A percentile compares a stretch with the other conserved stretches of the same genome.
Conservation (phyloP, 2,797 vertebrate genomes). For the Gallinago stenura region DNA sequence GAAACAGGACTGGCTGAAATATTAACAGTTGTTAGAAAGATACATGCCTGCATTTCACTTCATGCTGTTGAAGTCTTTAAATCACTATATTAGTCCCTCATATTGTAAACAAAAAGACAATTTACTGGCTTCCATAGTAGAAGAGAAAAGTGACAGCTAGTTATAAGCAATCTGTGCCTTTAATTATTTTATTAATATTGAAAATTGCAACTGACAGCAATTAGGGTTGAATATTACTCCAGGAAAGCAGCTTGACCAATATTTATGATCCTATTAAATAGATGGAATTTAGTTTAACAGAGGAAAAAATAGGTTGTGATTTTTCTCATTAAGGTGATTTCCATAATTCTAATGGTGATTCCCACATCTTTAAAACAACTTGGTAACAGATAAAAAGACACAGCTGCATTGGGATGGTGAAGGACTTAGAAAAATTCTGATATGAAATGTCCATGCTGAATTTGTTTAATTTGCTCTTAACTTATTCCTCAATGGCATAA, state of each 20-base stretch:
- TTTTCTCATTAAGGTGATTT: conserved; percentile 21
- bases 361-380: not conserved
- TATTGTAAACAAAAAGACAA: not conserved
- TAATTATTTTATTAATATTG: conserved; percentile 31
- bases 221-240: conserved; percentile 9
- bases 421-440: not conserved
- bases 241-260: conserved; percentile 28
- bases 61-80: not conserved
- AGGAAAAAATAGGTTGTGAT: not conserved
- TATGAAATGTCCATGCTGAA: not conserved
- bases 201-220: conserved; percentile 26
- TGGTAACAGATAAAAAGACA: not conserved
- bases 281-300: conserved; percentile 2
- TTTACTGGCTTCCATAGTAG: not conserved
- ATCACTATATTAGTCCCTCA: not conserved
- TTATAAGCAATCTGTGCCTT: not conserved
- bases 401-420: not conserved
- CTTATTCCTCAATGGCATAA: not conserved
- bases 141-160: not conserved
- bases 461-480: not conserved
- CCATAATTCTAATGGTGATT: not conserved
- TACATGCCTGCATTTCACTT: not conserved
- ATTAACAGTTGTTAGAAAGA: not conserved
- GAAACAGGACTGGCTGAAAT: not conserved
- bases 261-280: not conserved